Evolutionary conservation across 2,888 invertebrate genomes (phyloP).

Genomic region (Rhopalosiphum nymphaeae): DNA sequence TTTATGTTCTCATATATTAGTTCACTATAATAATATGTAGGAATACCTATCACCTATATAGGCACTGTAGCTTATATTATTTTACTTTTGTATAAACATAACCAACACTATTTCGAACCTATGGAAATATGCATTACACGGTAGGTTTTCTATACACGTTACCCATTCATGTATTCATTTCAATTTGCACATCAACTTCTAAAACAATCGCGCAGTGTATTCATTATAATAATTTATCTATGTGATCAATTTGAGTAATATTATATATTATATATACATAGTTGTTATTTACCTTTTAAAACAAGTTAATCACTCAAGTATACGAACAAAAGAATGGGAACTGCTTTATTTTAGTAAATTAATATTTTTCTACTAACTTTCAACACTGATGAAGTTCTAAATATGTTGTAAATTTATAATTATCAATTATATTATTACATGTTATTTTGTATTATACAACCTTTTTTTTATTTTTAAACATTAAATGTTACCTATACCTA

Average conservation of each 20-base stretch:
- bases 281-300: conserved; percentile 16
- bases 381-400: background rate
- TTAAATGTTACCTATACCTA: background rate
- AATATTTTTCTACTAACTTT: conserved; percentile 10
- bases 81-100: background rate
- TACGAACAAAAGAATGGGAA: background rate
- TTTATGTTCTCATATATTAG: background rate
- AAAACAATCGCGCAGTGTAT: conserved; percentile 4
- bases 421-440: too few species aligned
- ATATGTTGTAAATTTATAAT: too few species aligned
- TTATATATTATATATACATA: background rate
- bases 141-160: background rate
- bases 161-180: background rate
- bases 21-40: background rate
- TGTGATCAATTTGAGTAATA: conserved; percentile 28
- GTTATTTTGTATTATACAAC: background rate
- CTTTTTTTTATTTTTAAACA: background rate
- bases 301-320: conserved; percentile 46
- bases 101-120: background rate
- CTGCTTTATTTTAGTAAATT: background rate
- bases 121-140: background rate
- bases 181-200: background rate
- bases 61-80: background rate
- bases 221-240: conserved; percentile 24
- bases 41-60: background rate